Conservation (phyloP, 2,113 vertebrate species). For the Girardinichthys multiradiatus region DNA sequence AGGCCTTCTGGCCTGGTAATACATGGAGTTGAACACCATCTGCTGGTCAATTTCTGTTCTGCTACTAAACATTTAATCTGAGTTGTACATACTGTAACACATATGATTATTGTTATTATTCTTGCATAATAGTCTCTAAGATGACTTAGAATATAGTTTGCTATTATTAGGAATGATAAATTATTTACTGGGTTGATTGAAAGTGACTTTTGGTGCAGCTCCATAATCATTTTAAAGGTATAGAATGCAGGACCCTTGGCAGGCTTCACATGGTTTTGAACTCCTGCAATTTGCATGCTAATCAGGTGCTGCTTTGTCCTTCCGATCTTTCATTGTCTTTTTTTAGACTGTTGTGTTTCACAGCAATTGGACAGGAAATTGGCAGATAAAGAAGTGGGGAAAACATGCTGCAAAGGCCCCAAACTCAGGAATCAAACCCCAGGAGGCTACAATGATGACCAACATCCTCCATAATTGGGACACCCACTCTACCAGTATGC, state of each 20-base stretch:
- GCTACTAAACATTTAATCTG: constrained; percentile 13
- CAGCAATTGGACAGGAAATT: not conserved
- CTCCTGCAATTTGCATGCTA: not conserved
- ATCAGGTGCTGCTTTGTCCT: too few relatives aligned
- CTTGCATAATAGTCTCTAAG: not conserved
- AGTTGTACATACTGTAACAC: not conserved
- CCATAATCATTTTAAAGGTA: too few relatives aligned
- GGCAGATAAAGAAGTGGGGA: not conserved
- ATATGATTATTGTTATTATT: not conserved
- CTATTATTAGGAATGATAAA: too few relatives aligned
- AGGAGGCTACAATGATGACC: not conserved
- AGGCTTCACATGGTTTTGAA: not conserved
- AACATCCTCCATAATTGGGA: not conserved
- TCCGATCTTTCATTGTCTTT: not conserved
- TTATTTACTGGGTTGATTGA: too few relatives aligned
- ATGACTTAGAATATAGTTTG: too few relatives aligned
- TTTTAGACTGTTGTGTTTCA: not conserved
- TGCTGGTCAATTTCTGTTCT: constrained; percentile 42
- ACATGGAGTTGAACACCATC: constrained; percentile 62
- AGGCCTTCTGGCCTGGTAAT: constrained; percentile 22
- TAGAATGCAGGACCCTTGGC: too few relatives aligned
- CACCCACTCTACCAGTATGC: not conserved
- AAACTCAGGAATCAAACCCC: too few relatives aligned
- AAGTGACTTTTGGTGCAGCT: too few relatives aligned
- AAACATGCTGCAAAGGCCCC: not conserved